Evolutionary conservation across 1,140 invertebrate species (phyloP).

Genomic region (Drosophila kikkawai): DNA sequence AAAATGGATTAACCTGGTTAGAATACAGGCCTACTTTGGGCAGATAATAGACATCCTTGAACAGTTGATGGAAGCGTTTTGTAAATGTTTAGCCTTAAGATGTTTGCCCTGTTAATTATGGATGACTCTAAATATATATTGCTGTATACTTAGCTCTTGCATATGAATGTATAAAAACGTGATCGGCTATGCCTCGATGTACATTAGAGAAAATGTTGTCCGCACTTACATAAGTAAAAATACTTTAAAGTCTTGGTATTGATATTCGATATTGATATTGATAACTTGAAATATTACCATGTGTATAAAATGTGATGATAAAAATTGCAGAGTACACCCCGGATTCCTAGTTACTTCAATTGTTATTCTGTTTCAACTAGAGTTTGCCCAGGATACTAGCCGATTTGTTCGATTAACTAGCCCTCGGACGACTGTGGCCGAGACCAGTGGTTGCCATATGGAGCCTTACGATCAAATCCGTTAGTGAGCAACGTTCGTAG

Average conservation of each 20-base stretch:
- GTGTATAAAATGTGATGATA: constrained; percentile 34
- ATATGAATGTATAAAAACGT: constrained; percentile 38
- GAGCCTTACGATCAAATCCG: constrained; percentile 28
- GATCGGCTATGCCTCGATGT: constrained; percentile 39
- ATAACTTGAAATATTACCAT: constrained; percentile 13
- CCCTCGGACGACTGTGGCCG: constrained; percentile 2
- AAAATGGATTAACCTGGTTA: background rate
- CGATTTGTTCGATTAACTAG: constrained; percentile 11
- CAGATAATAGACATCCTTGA: background rate
- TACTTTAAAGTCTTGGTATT: constrained; percentile 21
- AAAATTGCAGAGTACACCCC: constrained; percentile 21
- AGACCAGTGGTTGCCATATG: constrained; percentile 21
- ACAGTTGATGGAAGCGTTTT: constrained; percentile 28
- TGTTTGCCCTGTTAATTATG: constrained; percentile 54
- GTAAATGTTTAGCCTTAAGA: constrained; percentile 62
- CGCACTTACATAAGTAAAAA: constrained; percentile 12
- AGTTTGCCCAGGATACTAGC: constrained; percentile 15
- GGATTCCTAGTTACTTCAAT: constrained; percentile 34
- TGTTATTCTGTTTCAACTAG: constrained; percentile 44
- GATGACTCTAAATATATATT: constrained; percentile 20
- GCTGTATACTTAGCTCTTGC: constrained; percentile 38
- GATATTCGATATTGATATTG: constrained; percentile 20
- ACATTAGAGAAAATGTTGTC: constrained; percentile 55
- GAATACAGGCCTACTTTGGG: background rate
- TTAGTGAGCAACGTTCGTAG: constrained; percentile 34